phyloP scores from a whole-genome alignment of 1,140 invertebrate genomes.

The Planococcus citri region DNA sequence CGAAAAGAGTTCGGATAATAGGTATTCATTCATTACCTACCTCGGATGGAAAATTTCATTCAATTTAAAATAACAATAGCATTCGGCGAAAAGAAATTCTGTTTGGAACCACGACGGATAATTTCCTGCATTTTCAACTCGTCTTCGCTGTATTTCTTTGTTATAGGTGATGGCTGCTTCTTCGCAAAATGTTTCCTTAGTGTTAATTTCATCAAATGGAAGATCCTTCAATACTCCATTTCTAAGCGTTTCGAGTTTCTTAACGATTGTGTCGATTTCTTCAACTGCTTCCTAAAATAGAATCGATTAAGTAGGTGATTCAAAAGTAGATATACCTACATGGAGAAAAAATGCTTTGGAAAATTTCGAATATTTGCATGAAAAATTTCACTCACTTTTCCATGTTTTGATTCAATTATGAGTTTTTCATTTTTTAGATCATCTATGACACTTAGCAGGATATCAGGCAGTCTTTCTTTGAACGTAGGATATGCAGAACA shows the following conservation, averaged over 20 bases:
- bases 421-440: neutral
- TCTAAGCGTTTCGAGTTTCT: neutral
- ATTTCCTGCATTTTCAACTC: constrained; percentile 32
- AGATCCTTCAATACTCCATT: neutral
- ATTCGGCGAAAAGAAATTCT: constrained; percentile 79
- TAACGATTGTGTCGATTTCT: neutral
- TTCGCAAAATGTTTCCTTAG: neutral
- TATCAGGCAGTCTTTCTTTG: neutral
- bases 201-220: neutral
- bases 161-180: neutral
- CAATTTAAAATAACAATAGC: constrained; percentile 81
- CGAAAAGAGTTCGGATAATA: no score
- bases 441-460: neutral
- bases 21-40: no score
- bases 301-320: neutral
- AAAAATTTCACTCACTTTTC: no score
- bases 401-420: neutral
- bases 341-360: neutral
- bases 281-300: neutral
- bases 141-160: neutral
- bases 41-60: constrained; percentile 64
- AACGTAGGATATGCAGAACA: neutral
- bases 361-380: no score
- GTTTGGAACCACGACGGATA: constrained; percentile 62
- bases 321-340: neutral